Conservation (phyloP, 2,888 invertebrate genomes). For the Diplazon laetatorius region DNA sequence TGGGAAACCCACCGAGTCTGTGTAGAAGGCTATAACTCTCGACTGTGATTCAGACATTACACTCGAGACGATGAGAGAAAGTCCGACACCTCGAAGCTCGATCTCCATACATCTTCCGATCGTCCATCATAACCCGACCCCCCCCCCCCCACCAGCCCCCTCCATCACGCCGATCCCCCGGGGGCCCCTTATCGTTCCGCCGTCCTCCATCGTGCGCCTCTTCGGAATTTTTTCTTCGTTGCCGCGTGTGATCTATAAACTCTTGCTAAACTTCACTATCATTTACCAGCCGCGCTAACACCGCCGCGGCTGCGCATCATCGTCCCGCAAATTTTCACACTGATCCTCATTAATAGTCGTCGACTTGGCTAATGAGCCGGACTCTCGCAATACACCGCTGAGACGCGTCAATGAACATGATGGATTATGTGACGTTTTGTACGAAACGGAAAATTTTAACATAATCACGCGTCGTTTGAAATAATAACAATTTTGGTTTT, state of each 20-base stretch:
- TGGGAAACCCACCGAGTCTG: constrained; percentile 4
- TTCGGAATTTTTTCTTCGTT: not conserved
- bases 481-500: too few species aligned
- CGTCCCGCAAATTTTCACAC: constrained; percentile 1
- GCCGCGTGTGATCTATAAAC: not conserved
- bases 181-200: too few species aligned
- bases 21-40: constrained; percentile 44
- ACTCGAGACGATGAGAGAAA: constrained; percentile 66
- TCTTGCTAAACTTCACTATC: constrained; percentile 44
- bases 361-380: constrained; percentile 43
- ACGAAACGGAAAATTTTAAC: not conserved
- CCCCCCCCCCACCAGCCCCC: not conserved
- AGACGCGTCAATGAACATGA: not conserved
- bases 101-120: constrained; percentile 55
- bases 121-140: constrained; percentile 54
- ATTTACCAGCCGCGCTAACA: constrained; percentile 6
- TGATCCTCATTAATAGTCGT: constrained; percentile 26
- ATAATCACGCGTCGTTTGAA: not conserved
- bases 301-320: not conserved
- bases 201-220: not conserved
- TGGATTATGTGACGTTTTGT: not conserved
- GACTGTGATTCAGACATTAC: constrained; percentile 67
- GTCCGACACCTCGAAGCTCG: constrained; percentile 64
- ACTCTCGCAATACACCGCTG: constrained; percentile 10
- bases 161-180: too few species aligned